Conservation (phyloP, 2,888 invertebrate genomes). For the Drosophila atripex region DNA sequence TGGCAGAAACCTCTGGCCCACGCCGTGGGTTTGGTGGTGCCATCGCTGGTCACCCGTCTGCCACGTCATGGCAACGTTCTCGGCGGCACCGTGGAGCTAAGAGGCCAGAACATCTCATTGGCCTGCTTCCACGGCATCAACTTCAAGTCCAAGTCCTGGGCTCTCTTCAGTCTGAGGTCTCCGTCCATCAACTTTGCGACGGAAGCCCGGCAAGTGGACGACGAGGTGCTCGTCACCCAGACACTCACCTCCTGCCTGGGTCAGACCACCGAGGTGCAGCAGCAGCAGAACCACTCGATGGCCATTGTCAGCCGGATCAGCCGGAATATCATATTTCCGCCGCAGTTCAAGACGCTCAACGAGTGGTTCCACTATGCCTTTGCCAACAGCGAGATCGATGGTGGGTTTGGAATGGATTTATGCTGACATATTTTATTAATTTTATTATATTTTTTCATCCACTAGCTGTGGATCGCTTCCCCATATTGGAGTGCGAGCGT, state of each 20-base stretch:
- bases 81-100: conserved; percentile 94
- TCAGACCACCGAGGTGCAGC: conserved; percentile 87
- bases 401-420: conserved; percentile 84
- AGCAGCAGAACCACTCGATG: conserved; percentile 92
- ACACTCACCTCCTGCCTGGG: conserved; percentile 95
- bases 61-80: conserved; percentile 91
- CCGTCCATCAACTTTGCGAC: conserved; percentile 96
- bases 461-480: conserved; percentile 94
- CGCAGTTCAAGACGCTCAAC: conserved; percentile 95
- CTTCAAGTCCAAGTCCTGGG: conserved; percentile 98
- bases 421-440: neutral
- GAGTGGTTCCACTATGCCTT: conserved; percentile 99
- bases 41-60: conserved; percentile 88
- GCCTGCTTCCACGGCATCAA: conserved; percentile 99
- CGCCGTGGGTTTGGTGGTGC: conserved; percentile 92
- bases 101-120: conserved; percentile 95
- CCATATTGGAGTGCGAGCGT: conserved; percentile 92
- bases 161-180: conserved; percentile 95
- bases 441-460: neutral
- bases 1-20: conserved; percentile 95
- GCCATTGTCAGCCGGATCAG: conserved; percentile 97
- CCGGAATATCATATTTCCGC: conserved; percentile 95
- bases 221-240: conserved; percentile 94
- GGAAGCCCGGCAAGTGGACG: conserved; percentile 94
- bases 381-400: conserved; percentile 96